A percentile compares a stretch with the other conserved stretches of the same genome.
Conservation (phyloP, 2,113 vertebrate genomes). For the Syngnathus floridae region DNA sequence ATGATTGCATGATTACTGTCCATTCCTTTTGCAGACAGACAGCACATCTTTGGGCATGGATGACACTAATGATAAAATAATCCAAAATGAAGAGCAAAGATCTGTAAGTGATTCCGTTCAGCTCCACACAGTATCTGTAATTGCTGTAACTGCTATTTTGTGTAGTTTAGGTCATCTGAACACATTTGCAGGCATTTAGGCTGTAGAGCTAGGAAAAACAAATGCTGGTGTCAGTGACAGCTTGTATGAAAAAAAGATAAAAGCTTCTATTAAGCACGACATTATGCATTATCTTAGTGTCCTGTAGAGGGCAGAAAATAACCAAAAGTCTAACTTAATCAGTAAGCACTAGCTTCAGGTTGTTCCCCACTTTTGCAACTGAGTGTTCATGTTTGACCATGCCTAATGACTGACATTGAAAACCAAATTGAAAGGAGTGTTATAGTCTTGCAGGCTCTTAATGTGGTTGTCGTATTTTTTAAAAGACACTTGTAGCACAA, state of each 20-base stretch:
- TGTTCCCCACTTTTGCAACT: background rate
- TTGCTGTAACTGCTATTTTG: background rate
- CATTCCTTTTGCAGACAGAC: slow-evolving; percentile 65
- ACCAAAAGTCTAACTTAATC: slow-evolving; percentile 1
- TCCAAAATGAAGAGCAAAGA: slow-evolving; percentile 48
- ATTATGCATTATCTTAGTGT: background rate
- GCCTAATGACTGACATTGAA: background rate
- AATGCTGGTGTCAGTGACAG: no score
- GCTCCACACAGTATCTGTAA: background rate
- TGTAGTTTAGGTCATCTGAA: background rate
- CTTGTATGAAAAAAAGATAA: no score
- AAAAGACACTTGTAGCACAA: background rate
- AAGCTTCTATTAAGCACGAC: background rate
- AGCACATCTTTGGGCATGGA: slow-evolving; percentile 58
- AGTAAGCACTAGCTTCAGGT: background rate
- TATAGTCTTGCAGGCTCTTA: background rate
- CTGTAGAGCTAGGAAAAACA: no score
- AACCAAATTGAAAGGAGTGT: background rate
- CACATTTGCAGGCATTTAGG: background rate
- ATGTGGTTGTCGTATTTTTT: background rate
- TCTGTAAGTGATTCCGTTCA: slow-evolving; percentile 59
- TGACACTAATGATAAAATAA: slow-evolving; percentile 51
- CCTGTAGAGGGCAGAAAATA: slow-evolving; percentile 54
- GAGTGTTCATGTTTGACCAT: background rate
- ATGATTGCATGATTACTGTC: slow-evolving; percentile 48